Base-by-base conservation (phyloP, 2,797 vertebrate species). In the Rhinogobio ventralis region DNA sequence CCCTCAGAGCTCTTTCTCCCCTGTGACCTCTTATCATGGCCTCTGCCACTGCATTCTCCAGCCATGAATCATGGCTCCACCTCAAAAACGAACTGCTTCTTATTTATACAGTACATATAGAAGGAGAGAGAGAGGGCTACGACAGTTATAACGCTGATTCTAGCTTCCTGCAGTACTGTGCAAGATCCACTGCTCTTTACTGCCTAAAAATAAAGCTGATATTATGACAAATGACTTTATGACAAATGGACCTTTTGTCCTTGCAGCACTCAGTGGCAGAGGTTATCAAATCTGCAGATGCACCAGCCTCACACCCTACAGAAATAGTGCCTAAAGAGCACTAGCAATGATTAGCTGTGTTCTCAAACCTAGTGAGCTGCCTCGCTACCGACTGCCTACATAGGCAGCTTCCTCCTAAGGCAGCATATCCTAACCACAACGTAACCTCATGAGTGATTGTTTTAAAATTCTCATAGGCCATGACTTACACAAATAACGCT, bases 31-130 rank as follows among this genome's bases (percentile, higher is more conserved):
- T 95, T 94, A 95, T 94, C 93, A 85, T 83, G 14, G 90, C 89
- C 87, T 20, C 89, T 88, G 90, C 36, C 74, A 85, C 90, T 89
- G 91, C 93, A 94, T 95, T 95, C 93, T 90, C 93, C 85, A 81
- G 69, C 77, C 89, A 88, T 95, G 92, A 94, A 91, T 95, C 94
- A 95, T 82, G 82, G 90, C 90, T 92, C 85, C 91, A 91, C 93
- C 93, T 93, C 90, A n/a, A 39, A 83, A 53, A 78, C 53, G 55
- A 66, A 86, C 83, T 25, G 33, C 46, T 71, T 23, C 62, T 45
- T 80, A 80, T 72, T 78, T 66, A 82, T 67, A 51, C 81, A 46
- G 30, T 85, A 88, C 86, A 84, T 66, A 90, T 78, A 39, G 60
- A 74, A 11, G 46, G 7, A 73, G n/a, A 79, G 23, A 60, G 64